Percentiles rank a stretch among this genome's conserved stretches.
These are phyloP conservation scores for Dendrolimus pini DNA, from an alignment of 2,888 invertebrate species.

Conservation along the genomic window DNA sequence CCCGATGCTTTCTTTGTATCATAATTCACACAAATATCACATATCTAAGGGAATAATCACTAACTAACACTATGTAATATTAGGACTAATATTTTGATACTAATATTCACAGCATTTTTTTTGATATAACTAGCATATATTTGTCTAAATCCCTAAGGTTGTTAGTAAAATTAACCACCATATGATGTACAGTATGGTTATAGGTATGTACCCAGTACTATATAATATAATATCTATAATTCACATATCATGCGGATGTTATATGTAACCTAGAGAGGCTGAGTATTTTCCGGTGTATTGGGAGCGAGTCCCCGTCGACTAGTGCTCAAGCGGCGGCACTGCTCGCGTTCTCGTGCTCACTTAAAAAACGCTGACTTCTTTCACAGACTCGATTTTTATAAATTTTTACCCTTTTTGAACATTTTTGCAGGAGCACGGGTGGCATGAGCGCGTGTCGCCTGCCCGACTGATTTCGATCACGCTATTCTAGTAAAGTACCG, in stretches of 20 bases:
- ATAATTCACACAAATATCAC: slow-evolving; percentile 57
- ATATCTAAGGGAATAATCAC: slow-evolving; percentile 66
- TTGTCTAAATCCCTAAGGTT: slow-evolving; percentile 56
- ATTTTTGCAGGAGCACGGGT: slow-evolving; percentile 51
- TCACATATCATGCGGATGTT: slow-evolving; percentile 72
- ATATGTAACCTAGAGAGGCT: slow-evolving; percentile 56
- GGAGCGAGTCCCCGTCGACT: slow-evolving; percentile 32
- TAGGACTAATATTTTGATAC: slow-evolving; percentile 72
- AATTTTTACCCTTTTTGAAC: slow-evolving; percentile 60
- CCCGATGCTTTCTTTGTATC: slow-evolving; percentile 15
- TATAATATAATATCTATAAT: slow-evolving; percentile 56
- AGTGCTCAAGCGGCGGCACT: slow-evolving; percentile 38
- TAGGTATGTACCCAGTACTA: slow-evolving; percentile 67
- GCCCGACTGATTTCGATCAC: slow-evolving; percentile 9
- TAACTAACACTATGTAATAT: slow-evolving; percentile 50
- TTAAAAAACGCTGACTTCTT: slow-evolving; percentile 29
- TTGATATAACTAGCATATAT: slow-evolving; percentile 65
- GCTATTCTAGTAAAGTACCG: slow-evolving; percentile 11
- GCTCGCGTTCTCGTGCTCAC: slow-evolving; percentile 2
- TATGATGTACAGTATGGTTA: slow-evolving; percentile 65
- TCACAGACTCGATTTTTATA: slow-evolving; percentile 57
- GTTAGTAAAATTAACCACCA: slow-evolving; percentile 59
- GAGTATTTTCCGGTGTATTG: slow-evolving; percentile 39
- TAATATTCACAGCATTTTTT: slow-evolving; percentile 66
- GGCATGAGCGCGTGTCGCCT: slow-evolving; percentile 38